Evolutionary conservation across 64 coral and sea anemone species (phyloP), one percentile per base, ranked within the genome.

Genomic region (Trachythela sp.): DNA sequence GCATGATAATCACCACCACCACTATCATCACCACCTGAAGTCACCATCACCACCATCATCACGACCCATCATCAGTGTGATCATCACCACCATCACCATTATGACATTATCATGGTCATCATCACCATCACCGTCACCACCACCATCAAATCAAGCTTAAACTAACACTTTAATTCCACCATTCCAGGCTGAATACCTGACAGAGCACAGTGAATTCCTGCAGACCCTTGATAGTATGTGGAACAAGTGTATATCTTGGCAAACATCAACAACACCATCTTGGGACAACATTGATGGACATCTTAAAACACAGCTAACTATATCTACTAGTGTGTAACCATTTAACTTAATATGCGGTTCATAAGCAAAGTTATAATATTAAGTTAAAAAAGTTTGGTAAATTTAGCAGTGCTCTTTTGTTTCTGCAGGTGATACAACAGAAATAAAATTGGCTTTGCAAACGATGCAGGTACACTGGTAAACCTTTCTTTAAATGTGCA

Each of bases 201-300:
- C 15, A 35, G 33, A 80, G 9, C 75, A 80, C 9, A 39, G 33
- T 80, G 31, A 39, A 37, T 39, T 80, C 35, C 75, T 80, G 31
- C 33, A 80, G 0, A 37, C 75, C 20, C 75, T 80, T 9, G 20
- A 80, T 37, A 37, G 15, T 38, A 18, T 80, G 20, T 80, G 75
- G 75, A 22, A 80, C 31, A 80, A 80, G 35, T 80, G 75, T 38
- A 37, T 80, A 34, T 37, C 31, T 13, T 80, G 75, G 75, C 8
- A 80, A 80, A 80, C 75, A 80, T 37, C 75, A 2, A 80, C 75
- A 2, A 37, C 75, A 1, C 56, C 56, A 20, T 80, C 75, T 80
- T 80, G 75, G 75, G 75, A 80, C 75, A 80, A 80, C 33, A 80
- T 80, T 0, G 75, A 80, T 80, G 75, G 37, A 15, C 75, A 80